Base-by-base conservation (phyloP, 2,113 vertebrate genomes). In the Tenrec ecaudatus region DNA sequence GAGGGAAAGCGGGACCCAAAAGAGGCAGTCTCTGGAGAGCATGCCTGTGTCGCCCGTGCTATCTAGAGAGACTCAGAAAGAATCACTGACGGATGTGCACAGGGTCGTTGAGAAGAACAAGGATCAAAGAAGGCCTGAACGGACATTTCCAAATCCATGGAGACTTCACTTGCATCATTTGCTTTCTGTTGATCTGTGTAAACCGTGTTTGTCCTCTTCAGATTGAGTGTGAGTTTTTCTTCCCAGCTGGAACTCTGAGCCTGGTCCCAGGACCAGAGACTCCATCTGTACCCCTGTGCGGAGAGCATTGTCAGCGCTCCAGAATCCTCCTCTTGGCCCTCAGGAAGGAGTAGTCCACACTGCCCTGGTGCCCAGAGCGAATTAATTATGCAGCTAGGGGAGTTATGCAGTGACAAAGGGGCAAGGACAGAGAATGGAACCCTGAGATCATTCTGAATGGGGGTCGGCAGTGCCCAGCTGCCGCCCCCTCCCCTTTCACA, bases 401-500 rank as follows among this genome's bases (percentile, higher is more conserved):
- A 88, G 75, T n/a, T 82, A 57, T 36, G 33, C 33, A 58, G 76
- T n/a, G 69, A 95, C 82, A 66, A 6, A 77, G 80, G 77, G 83
- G 57, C 79, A 33, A 89, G 85, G 89, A 47, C 84, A 94, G 66
- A 75, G 86, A 89, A 73, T 89, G 79, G 86, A 92, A 82, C 83
- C 40, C 2, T 62, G 68, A 92, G 90, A 88, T 87, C 85, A 43
- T 83, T 91, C 80, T 40, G 11, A 90, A 43, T 38, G 92, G 95
- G 96, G 95, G 92, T 96, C 96, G 87, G 92, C 66, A 17, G 64
- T 23, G 81, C 89, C 94, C 14, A 58, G 89, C 47, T 92, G 86
- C 60, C 92, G 98, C 98, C 98, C 57, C 92, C 86, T 43, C 90
- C 98, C 98, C 98, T 97, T 98, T 96, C 98, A 96, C 99, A 99